phyloP scores from a whole-genome alignment of 2,113 vertebrate species.

The Nematolebias whitei region DNA sequence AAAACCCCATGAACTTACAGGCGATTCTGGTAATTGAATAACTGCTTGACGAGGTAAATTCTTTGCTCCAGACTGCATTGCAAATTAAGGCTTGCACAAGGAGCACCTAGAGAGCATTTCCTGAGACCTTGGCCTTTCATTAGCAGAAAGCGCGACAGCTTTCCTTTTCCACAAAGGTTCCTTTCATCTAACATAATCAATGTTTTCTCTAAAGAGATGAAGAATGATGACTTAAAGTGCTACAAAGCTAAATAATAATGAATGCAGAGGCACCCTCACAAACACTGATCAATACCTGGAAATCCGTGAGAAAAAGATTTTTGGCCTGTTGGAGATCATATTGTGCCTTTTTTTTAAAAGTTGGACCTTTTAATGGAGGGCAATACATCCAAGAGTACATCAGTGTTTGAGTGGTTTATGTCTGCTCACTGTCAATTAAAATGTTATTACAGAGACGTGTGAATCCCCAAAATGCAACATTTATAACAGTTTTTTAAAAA shows the following conservation, averaged over 20 bases:
- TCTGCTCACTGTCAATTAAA: constrained; percentile 31
- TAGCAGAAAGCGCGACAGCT: constrained; percentile 13
- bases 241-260: constrained; percentile 32
- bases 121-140: constrained; percentile 46
- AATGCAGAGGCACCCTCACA: constrained; percentile 18
- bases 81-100: background rate
- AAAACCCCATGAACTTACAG: background rate
- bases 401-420: background rate
- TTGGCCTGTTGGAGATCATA: constrained; percentile 2
- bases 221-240: constrained; percentile 54
- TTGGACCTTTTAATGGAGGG: background rate
- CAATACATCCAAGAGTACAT: background rate
- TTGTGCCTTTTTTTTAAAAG: constrained; percentile 1
- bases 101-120: background rate
- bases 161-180: constrained; percentile 43
- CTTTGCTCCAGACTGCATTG: background rate
- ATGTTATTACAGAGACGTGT: too few relatives aligned
- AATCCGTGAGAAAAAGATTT: constrained; percentile 46
- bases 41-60: background rate
- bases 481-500: too few relatives aligned
- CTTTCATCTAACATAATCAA: constrained; percentile 63
- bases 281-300: constrained; percentile 62
- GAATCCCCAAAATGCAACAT: too few relatives aligned
- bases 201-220: constrained; percentile 55
- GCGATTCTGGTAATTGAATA: constrained; percentile 26